Evolutionary conservation across 2,888 invertebrate genomes (phyloP), one percentile per base, ranked within the genome.

Genomic region (Netelia fuscicornis): DNA sequence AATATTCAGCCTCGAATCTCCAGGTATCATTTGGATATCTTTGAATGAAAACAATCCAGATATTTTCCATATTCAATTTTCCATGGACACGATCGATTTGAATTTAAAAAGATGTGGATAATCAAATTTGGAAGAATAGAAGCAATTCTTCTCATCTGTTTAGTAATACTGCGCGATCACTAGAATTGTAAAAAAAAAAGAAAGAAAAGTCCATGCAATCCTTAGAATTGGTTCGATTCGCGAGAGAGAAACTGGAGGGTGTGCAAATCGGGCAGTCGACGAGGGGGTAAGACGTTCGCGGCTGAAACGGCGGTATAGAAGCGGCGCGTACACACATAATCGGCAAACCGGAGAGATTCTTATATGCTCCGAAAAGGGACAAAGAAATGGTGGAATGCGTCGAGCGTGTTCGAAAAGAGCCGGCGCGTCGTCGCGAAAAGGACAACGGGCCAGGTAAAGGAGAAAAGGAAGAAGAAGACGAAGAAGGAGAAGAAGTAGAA

Each of bases 331-430:
- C 13, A 13, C 13, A 48, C 13, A 48, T 48, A 48, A 52, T 58
- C 37, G 68, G 79, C 52, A 64, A 70, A 54, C 30, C 71, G 62
- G 5, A 58, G 62, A 52, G 64, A 67, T 67, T 80, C 52, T 23
- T 48, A 44, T 52, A 25, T 48, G 76, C 82, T 65, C 85, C 44
- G 64, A 67, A 89, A 86, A 86, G 89, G 87, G 87, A 91, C 90
- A 91, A 92, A 92, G 91, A 92, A 92, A 90, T 81, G 83, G 86
- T 86, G 91, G 91, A 92, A 93, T 92, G 92, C 90, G 87, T 85
- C 86, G 89, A 89, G 87, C 89, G 89, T 90, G 90, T 91, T 90
- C 89, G 87, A 80, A 81, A 82, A 71, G 86, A 84, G 79, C 70
- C 85, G 81, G 70, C 79, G 62, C 76, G 81, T 76, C 83, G 76